These are phyloP conservation scores for Callopanchax toddi DNA, from an alignment of 2,113 vertebrate genomes.

Conservation along the genomic window DNA sequence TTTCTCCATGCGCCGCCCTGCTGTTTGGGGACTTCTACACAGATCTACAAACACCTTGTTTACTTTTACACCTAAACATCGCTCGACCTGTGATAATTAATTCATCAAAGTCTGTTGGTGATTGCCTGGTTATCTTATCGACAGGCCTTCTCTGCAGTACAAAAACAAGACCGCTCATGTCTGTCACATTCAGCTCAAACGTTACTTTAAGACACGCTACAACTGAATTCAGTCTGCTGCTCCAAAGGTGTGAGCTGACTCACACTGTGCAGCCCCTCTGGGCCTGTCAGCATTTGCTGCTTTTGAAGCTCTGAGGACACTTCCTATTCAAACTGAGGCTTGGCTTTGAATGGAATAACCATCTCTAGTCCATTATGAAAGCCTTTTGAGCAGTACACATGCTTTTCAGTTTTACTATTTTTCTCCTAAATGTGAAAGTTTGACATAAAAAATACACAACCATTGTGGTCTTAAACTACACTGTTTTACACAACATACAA, in stretches of 20 bases:
- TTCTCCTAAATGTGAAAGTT: conserved; percentile 19
- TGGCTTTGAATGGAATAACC: conserved; percentile 28
- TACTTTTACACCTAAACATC: conserved; percentile 67
- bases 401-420: conserved; percentile 18
- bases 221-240: conserved; percentile 20
- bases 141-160: conserved; percentile 81
- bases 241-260: conserved; percentile 25
- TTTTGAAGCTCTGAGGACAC: conserved; percentile 29
- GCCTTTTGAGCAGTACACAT: conserved; percentile 16
- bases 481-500: conserved; percentile 28
- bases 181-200: conserved; percentile 18
- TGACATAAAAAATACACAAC: conserved; percentile 34
- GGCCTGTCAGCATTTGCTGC: conserved; percentile 16
- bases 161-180: conserved; percentile 75
- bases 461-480: conserved; percentile 27
- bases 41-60: conserved; percentile 61
- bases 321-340: conserved; percentile 28
- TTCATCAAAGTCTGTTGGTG: conserved; percentile 57
- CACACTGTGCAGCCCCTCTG: conserved; percentile 16
- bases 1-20: conserved; percentile 25
- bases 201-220: conserved; percentile 33
- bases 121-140: conserved; percentile 81
- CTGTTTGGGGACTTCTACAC: conserved; percentile 58
- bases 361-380: conserved; percentile 38
- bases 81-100: conserved; percentile 77